Conservation (phyloP, 2,797 vertebrate genomes). For the Luscinia luscinia region DNA sequence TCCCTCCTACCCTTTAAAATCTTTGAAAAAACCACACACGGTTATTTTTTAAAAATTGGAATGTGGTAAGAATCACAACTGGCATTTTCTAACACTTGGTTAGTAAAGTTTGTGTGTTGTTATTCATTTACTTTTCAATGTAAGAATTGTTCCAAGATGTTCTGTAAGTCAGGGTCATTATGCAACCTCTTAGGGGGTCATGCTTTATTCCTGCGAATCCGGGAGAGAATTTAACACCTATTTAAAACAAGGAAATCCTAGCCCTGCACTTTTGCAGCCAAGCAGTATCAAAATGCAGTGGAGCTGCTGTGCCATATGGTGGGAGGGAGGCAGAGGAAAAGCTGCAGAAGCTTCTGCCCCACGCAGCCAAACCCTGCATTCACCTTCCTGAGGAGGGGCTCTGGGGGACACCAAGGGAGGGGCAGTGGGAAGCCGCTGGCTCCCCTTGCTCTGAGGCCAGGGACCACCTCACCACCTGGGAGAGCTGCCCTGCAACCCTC, state of each 20-base stretch:
- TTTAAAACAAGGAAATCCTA: constrained; percentile 40
- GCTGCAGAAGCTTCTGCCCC: background rate
- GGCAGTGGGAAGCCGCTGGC: accelerated
- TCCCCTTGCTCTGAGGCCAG: background rate
- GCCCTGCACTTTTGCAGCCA: constrained; percentile 15
- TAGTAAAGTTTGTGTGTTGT: constrained; percentile 42
- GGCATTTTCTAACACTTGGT: constrained; percentile 39
- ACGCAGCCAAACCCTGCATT: background rate
- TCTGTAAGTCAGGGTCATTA: constrained; percentile 36
- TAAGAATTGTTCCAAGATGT: constrained; percentile 66
- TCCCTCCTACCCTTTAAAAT: constrained; percentile 56
- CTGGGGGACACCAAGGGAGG: background rate
- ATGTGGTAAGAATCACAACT: constrained; percentile 41
- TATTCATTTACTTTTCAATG: constrained; percentile 41
- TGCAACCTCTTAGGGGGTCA: constrained; percentile 59
- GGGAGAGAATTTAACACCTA: constrained; percentile 62
- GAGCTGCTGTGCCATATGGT: background rate
- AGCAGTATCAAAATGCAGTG: background rate
- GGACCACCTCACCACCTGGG: accelerated
- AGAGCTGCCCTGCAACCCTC: accelerated
- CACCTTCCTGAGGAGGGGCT: accelerated
- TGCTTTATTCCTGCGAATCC: constrained; percentile 19
- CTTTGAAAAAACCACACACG: constrained; percentile 29
- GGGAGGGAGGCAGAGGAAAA: background rate
- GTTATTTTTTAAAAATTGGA: constrained; percentile 33